phyloP scores from a whole-genome alignment of 2,888 invertebrate species.

The Acanthosepion lycidas region DNA sequence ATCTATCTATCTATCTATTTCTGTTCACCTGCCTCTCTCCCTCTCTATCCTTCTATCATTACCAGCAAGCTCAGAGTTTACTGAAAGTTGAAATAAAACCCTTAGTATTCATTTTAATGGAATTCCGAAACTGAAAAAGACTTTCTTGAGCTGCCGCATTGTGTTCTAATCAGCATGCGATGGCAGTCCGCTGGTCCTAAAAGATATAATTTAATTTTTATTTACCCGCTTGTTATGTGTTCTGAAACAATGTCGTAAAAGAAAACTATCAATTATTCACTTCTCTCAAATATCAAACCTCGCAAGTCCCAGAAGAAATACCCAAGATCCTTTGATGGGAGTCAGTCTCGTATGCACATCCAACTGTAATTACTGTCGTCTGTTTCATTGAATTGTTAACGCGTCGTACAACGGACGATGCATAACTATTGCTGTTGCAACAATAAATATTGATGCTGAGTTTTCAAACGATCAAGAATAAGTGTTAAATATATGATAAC shows the following conservation, averaged over 20 bases:
- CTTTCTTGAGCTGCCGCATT: not conserved
- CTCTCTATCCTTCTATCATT: not conserved
- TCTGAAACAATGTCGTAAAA: not conserved
- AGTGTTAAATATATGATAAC: not conserved
- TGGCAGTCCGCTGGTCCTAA: not conserved
- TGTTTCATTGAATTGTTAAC: not conserved
- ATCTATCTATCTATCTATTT: too few relatives aligned
- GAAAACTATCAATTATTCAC: not conserved
- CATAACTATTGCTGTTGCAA: not conserved
- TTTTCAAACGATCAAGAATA: not conserved
- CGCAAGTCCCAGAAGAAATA: not conserved
- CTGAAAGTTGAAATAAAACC: too few relatives aligned
- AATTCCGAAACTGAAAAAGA: not conserved
- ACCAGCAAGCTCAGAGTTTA: not conserved
- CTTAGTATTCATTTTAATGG: not conserved
- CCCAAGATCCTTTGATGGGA: not conserved
- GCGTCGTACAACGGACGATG: not conserved
- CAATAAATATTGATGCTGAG: not conserved
- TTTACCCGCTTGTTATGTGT: not conserved
- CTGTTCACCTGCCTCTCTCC: not conserved
- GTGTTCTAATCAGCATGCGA: not conserved
- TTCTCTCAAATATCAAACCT: not conserved
- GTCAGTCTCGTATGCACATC: not conserved
- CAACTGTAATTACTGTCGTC: not conserved
- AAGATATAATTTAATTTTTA: slow-evolving; percentile 18